phyloP scores from a whole-genome alignment of 2,113 vertebrate genomes.

The Aphyosemion australe region DNA sequence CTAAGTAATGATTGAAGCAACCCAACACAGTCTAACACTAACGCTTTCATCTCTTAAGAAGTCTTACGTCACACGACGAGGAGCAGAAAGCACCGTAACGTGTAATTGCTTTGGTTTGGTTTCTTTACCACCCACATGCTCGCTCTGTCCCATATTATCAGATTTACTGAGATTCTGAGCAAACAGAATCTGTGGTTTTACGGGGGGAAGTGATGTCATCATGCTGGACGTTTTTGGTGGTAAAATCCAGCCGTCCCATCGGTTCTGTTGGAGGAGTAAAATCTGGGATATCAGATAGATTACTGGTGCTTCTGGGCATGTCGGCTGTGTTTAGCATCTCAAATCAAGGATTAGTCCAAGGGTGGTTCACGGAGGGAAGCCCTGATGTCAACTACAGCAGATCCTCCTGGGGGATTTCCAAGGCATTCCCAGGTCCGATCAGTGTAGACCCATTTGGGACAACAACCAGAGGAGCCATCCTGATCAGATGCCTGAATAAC shows the following conservation, averaged over 20 bases:
- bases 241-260: not conserved
- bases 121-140: constrained; percentile 30
- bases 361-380: too few relatives aligned
- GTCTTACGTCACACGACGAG: constrained; percentile 1
- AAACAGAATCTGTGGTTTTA: constrained; percentile 8
- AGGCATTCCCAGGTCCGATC: too few relatives aligned
- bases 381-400: too few relatives aligned
- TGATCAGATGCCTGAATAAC: too few relatives aligned
- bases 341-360: too few relatives aligned
- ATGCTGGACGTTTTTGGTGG: constrained; percentile 13
- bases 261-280: not conserved
- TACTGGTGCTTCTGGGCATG: not conserved
- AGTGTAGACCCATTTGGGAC: too few relatives aligned
- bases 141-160: constrained; percentile 36
- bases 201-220: constrained; percentile 14
- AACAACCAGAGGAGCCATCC: too few relatives aligned
- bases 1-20: too few relatives aligned
- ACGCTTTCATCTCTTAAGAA: constrained; percentile 2
- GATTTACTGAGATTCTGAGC: constrained; percentile 23
- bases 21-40: too few relatives aligned
- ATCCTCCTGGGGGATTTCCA: too few relatives aligned
- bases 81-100: constrained; percentile 5
- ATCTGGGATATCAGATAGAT: too few relatives aligned
- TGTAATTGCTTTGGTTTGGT: constrained; percentile 19
- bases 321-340: not conserved